Percentiles rank a stretch among this genome's conserved stretches.
Conservation (phyloP, 2,113 vertebrate genomes). For the Nematolebias whitei region DNA sequence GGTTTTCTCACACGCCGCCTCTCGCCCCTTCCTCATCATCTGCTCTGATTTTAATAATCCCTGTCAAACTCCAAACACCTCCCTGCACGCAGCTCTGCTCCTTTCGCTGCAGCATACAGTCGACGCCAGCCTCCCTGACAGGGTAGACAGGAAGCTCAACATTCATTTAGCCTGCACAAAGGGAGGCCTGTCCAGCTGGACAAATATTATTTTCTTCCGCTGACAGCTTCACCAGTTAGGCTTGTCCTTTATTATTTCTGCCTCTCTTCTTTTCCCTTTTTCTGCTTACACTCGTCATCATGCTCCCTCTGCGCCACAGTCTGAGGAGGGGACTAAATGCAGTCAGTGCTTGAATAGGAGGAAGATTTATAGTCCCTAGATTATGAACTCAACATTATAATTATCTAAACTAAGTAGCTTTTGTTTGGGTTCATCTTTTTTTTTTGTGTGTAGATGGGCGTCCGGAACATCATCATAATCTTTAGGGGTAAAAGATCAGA, state of each 20-base stretch:
- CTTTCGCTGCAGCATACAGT: constrained; percentile 55
- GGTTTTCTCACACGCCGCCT: constrained; percentile 87
- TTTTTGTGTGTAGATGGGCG: constrained; percentile 19
- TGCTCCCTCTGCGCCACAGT: constrained; percentile 64
- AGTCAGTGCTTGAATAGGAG: constrained; percentile 62
- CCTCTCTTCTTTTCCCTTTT: constrained; percentile 64
- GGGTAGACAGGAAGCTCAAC: constrained; percentile 96
- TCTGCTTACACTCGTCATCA: constrained; percentile 66
- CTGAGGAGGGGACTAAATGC: constrained; percentile 77
- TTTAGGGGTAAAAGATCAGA: constrained; percentile 35
- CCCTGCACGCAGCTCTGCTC: constrained; percentile 73
- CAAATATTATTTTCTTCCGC: constrained; percentile 97
- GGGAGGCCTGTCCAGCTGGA: constrained; percentile 96
- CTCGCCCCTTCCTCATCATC: constrained; percentile 87
- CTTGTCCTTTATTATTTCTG: constrained; percentile 87
- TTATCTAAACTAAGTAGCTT: constrained; percentile 64
- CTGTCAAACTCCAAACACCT: constrained; percentile 97
- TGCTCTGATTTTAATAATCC: constrained; percentile 99
- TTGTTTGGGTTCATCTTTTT: constrained; percentile 28
- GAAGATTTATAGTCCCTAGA: constrained; percentile 79
- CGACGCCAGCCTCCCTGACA: constrained; percentile 85
- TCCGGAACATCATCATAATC: constrained; percentile 18
- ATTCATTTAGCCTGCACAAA: constrained; percentile 95
- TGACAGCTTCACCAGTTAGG: constrained; percentile 93
- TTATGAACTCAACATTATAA: constrained; percentile 85